Base-by-base conservation (phyloP, 2,113 vertebrate species). In the Tor tambroides region DNA sequence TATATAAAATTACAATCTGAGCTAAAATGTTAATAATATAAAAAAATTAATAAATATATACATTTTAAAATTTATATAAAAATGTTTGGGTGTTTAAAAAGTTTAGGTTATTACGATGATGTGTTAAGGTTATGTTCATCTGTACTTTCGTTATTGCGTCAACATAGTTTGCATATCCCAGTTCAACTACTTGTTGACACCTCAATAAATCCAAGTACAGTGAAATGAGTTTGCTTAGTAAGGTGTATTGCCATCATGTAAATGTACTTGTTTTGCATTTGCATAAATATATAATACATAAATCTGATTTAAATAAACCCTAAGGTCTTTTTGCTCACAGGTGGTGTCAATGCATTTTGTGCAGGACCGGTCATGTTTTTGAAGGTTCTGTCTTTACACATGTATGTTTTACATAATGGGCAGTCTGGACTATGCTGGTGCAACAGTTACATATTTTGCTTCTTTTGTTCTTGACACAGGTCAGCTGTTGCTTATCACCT, bases 171-270 rank as follows among this genome's bases (percentile, higher is more conserved):
- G 77, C 51, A 56, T 56, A 32, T 79, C 19, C 30, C 12, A 80
- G 54, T 80, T 80, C 51, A 56, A 79, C 17, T 12, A 41, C 21
- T 38, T 80, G 54, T 26, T 63, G 23, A 80, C 78, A 61, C 30
- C 35, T 63, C 21, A 80, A 38, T 63, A 19, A 43, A 41, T 61
- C 12, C 10, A 41, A 81, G 5, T 43, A n/a, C 11, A 19, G 12
- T 28, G 56, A 63, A 63, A 63, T 63, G 6, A 80, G 56, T 80
- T 63, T 63, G 23, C 56, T 63, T 26, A 61, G 30, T 35, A 17
- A 35, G 51, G 54, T 38, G 54, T 5, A n/a, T 41, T 59, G 10
- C 32, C 51, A 38, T 59, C 3, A 80, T 61, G 35, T 15, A 26
- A 28, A 23, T 43, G 56, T 43, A 41, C 56, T 80, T 80, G 54